Evolutionary conservation across 2,888 invertebrate genomes (phyloP).

Genomic region (Oxyscelio sp.): DNA sequence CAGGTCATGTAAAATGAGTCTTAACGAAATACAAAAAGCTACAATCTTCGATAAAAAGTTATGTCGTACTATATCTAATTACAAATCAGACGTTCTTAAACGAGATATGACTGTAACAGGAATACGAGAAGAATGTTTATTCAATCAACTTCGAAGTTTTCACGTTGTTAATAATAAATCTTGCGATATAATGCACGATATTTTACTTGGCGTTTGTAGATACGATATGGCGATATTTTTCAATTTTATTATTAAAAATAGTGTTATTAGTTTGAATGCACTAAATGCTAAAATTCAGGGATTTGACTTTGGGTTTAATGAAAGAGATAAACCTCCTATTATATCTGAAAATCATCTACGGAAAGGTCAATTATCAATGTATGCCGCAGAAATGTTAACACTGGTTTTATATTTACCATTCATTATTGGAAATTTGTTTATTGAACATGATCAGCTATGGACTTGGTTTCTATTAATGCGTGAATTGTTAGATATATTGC

Average conservation of each 20-base stretch:
- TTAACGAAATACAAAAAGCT: background rate
- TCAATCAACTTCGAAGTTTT: slow-evolving; percentile 60
- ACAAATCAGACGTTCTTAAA: background rate
- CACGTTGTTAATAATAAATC: slow-evolving; percentile 54
- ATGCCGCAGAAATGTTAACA: slow-evolving; percentile 54
- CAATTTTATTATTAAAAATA: slow-evolving; percentile 33
- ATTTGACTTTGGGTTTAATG: slow-evolving; percentile 55
- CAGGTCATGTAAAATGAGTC: slow-evolving; percentile 24
- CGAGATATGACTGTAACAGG: slow-evolving; percentile 15
- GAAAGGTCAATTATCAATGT: slow-evolving; percentile 39
- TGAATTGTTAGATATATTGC: slow-evolving; percentile 57
- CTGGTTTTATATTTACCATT: slow-evolving; percentile 55
- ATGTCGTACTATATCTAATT: background rate
- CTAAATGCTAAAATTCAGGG: slow-evolving; percentile 50
- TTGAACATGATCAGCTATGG: slow-evolving; percentile 44
- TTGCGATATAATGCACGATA: slow-evolving; percentile 68
- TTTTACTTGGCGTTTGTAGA: slow-evolving; percentile 52
- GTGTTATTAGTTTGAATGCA: slow-evolving; percentile 38
- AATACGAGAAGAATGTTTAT: slow-evolving; percentile 50
- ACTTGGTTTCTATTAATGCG: slow-evolving; percentile 56
- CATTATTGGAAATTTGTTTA: slow-evolving; percentile 53
- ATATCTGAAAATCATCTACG: slow-evolving; percentile 46
- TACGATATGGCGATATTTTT: slow-evolving; percentile 63
- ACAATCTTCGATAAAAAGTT: background rate
- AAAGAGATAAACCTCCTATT: slow-evolving; percentile 58